Base-by-base conservation (phyloP, 2,888 invertebrate genomes). In the Onthophagus sagittarius region DNA sequence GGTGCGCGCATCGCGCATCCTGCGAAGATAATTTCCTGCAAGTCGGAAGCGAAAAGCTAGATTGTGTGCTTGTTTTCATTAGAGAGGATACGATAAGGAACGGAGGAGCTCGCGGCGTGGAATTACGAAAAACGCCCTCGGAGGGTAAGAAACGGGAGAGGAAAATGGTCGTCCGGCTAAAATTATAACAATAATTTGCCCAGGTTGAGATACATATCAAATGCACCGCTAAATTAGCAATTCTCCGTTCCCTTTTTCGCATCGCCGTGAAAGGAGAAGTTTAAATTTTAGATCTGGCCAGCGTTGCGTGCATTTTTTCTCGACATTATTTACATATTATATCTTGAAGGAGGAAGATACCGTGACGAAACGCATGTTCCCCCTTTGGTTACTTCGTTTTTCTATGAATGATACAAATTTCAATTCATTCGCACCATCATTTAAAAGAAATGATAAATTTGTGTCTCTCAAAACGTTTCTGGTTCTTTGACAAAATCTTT, bases 171-270 rank as follows among this genome's bases (percentile, higher is more conserved):
- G 1, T 53, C 39, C 5, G 39, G 5, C 39, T 53, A 53, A 53
- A 53, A 53, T 53, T 53, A 53, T 53, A 53, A 53, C 39, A 53
- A 53, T 53, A 53, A 53, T 53, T 53, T 53, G 39, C 67, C 15
- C 67, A 32, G 67, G 32, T 32, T n/a, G n/a, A 67, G 67, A 67
- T 67, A 67, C 67, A 67, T 67, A 67, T 67, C 67, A 67, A 67
- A 67, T 67, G 67, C 67, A n/a, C 23, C 67, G 67, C 31, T 32
- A 67, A 67, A 67, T 67, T 67, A 67, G 67, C 67, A 67, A 67
- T 67, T 67, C 67, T 67, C 15, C 32, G 67, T 32, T 11, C 67
- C 67, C 39, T 53, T 53, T 53, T 53, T 53, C 39, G 39, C 39
- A 53, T 7, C 39, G 39, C 39, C 39, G 39, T 53, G 39, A 53